phyloP scores from a whole-genome alignment of 1,140 invertebrate genomes.

The Atta cephalotes region DNA sequence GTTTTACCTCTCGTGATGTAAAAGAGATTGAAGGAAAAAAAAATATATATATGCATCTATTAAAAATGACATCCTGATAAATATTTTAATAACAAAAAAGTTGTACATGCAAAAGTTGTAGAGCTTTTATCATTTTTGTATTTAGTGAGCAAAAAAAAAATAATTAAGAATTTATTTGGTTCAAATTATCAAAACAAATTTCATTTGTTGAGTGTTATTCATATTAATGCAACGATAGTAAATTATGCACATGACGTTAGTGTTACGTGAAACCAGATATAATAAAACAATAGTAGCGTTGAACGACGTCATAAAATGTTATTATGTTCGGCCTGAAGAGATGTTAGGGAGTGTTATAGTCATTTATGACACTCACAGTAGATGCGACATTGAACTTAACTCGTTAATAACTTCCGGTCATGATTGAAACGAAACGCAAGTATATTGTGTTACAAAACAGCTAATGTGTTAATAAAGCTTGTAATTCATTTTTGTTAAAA shows the following conservation, averaged over 20 bases:
- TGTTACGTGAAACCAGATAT: slow-evolving; percentile 16
- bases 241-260: slow-evolving; percentile 4
- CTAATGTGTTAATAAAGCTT: neutral
- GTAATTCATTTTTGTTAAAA: neutral
- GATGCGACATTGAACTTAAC: slow-evolving; percentile 85
- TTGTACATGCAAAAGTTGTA: too few relatives aligned
- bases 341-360: slow-evolving; percentile 63
- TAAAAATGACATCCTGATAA: too few relatives aligned
- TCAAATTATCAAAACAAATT: too few relatives aligned
- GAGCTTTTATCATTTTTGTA: too few relatives aligned
- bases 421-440: slow-evolving; percentile 68
- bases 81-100: too few relatives aligned
- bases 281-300: slow-evolving; percentile 51
- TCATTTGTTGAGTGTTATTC: too few relatives aligned
- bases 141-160: too few relatives aligned
- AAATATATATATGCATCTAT: too few relatives aligned
- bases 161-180: too few relatives aligned
- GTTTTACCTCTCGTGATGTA: too few relatives aligned
- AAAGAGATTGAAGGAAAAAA: too few relatives aligned
- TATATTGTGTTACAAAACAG: slow-evolving; percentile 13
- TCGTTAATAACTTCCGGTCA: slow-evolving; percentile 79
- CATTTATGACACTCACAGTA: slow-evolving; percentile 76
- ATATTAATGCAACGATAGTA: neutral
- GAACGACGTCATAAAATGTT: slow-evolving; percentile 64
- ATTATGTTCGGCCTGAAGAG: slow-evolving; percentile 63